Percentiles rank a stretch among this genome's conserved stretches.
These are phyloP conservation scores for Plagodis pulveraria DNA, from an alignment of 2,888 invertebrate genomes.

Conservation along the genomic window DNA sequence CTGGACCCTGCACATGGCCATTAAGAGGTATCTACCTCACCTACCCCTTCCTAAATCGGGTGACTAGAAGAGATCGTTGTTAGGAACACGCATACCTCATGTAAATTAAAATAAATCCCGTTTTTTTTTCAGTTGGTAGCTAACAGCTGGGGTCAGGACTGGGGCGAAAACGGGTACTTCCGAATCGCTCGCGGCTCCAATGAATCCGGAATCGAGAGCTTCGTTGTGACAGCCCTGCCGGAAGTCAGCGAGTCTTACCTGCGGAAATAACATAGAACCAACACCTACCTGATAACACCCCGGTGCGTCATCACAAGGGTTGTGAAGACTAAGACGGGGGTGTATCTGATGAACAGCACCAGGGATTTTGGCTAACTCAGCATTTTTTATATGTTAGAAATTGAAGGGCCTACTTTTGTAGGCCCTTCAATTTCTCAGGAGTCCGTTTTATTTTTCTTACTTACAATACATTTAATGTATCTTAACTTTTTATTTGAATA, in stretches of 20 bases:
- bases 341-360: constrained; percentile 62
- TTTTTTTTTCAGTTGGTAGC: constrained; percentile 90
- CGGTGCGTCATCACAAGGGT: constrained; percentile 60
- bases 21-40: too few species aligned
- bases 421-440: too few species aligned
- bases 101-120: too few species aligned
- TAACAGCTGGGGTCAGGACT: constrained; percentile 96
- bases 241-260: constrained; percentile 76
- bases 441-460: too few species aligned
- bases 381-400: constrained; percentile 11
- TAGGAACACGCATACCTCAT: too few species aligned
- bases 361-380: constrained; percentile 57
- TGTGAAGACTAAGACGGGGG: constrained; percentile 58
- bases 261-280: constrained; percentile 64
- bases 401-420: too few species aligned
- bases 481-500: too few species aligned
- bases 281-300: constrained; percentile 59
- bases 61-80: too few species aligned
- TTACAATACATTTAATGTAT: too few species aligned
- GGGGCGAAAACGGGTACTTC: constrained; percentile 97
- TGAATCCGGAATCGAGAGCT: constrained; percentile 96
- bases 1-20: too few species aligned
- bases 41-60: too few species aligned
- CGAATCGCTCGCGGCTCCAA: constrained; percentile 92
- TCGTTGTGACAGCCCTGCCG: constrained; percentile 93